Percentiles rank a stretch among this genome's conserved stretches.
These are phyloP conservation scores for Mythimna ferrago DNA, from an alignment of 2,888 invertebrate species.

Conservation along the genomic window DNA sequence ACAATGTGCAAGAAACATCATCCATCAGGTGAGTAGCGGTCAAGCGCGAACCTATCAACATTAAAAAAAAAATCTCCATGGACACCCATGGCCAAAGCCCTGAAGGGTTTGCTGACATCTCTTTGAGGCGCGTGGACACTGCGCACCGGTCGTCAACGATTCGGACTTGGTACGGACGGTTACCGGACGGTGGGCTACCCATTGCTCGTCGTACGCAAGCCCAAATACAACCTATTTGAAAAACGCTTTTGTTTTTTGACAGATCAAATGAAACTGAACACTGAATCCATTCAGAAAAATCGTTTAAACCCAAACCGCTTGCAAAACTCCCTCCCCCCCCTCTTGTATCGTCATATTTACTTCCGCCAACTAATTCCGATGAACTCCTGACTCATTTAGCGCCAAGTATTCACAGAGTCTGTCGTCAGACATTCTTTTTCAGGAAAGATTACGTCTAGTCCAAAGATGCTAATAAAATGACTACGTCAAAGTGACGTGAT, in stretches of 20 bases:
- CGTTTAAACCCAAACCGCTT: not conserved
- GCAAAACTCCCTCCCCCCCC: not conserved
- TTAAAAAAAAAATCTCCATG: too few species aligned
- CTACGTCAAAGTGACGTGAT: not conserved
- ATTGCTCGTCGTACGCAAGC: too few species aligned
- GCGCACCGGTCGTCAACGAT: too few species aligned
- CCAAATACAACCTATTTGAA: not conserved
- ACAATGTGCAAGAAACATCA: too few species aligned
- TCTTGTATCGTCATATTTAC: slow-evolving; percentile 6
- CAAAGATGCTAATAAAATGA: not conserved
- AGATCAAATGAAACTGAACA: too few species aligned
- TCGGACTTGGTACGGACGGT: too few species aligned
- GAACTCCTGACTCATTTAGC: slow-evolving; percentile 20
- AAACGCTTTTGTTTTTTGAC: not conserved
- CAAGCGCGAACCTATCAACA: too few species aligned
- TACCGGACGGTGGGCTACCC: too few species aligned
- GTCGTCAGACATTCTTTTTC: slow-evolving; percentile 28
- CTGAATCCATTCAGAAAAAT: not conserved
- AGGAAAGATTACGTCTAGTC: not conserved
- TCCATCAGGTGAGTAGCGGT: too few species aligned
- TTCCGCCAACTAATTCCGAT: slow-evolving; percentile 17
- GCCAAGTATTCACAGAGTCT: slow-evolving; percentile 13
- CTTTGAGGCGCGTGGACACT: too few species aligned
- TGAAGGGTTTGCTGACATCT: too few species aligned
- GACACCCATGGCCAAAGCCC: too few species aligned